Evolutionary conservation across 2,888 invertebrate species (phyloP), one percentile per base, ranked within the genome.

Genomic region (Calliscelio sp.): DNA sequence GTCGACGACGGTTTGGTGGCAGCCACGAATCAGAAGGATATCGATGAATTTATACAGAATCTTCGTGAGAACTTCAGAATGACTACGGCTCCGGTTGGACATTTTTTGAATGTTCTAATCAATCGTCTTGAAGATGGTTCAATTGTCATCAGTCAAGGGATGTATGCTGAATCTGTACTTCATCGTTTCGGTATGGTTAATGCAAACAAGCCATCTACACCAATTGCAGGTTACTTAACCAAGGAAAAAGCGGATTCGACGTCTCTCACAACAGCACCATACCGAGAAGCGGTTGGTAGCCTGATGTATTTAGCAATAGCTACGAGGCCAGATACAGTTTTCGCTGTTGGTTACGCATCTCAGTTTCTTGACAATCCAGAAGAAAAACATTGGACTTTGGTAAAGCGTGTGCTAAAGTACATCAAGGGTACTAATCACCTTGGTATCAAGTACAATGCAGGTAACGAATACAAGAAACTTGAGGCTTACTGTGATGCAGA

Each of bases 1-100:
- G 73, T 81, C 10, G 81, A 85, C 32, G 85, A 85, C 22, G 81
- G 78, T 2, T 25, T 85, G 8, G 55, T 85, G n/a, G 79, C 46
- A 7, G 70, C 73, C 22, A 77, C 53, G 41, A n/a, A 68, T 61
- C 11, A 38, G 35, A 0, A 46, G 11, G 80, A 61, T 41, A 20
- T 65, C 20, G 16, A 77, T 28, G 25, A 22, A 32, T 70, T 81
- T 14, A 44, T 81, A 14, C 22, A 35, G 10, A 41, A 70, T 2
- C 38, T 83, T 49, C 70, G 53, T 28, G 38, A 65, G 32, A 55
- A 80, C 49, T 84, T 84, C 24, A 75, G 71, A 16, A 53, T 80
- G 3, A 59, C 57, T 6, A 44, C 41, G 11, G 44, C 18, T 18
- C 25, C 55, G 1, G 66, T 20, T 46, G 22, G 1, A 41, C 74